phyloP scores from a whole-genome alignment of 2,888 invertebrate genomes.

The Venusia cambrica region DNA sequence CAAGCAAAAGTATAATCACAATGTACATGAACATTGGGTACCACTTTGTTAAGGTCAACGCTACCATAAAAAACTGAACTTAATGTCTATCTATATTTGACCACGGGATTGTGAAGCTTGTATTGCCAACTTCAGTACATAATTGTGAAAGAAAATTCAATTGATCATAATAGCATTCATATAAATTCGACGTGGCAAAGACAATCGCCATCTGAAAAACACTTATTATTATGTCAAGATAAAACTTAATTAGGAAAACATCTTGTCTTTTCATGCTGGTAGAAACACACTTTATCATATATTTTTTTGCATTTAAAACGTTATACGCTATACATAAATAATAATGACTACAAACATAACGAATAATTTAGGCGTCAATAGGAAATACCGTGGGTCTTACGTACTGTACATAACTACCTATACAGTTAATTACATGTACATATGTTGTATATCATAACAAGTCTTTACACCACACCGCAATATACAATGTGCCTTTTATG shows the following conservation, averaged over 20 bases:
- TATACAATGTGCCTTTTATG: slow-evolving; percentile 9
- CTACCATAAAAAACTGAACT: too few species aligned
- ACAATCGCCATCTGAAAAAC: too few species aligned
- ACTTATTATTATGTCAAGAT: too few species aligned
- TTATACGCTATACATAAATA: slow-evolving; percentile 47
- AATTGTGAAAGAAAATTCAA: too few species aligned
- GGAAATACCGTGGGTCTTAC: slow-evolving; percentile 28
- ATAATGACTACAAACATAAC: slow-evolving; percentile 34
- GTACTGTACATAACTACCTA: slow-evolving; percentile 12
- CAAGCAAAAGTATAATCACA: slow-evolving; percentile 7
- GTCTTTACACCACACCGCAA: slow-evolving; percentile 18
- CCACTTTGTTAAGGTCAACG: not conserved
- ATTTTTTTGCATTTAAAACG: slow-evolving; percentile 41
- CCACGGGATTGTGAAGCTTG: too few species aligned
- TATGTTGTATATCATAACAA: slow-evolving; percentile 19
- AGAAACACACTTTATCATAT: slow-evolving; percentile 12
- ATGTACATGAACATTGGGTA: not conserved
- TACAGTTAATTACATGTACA: slow-evolving; percentile 15
- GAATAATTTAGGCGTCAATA: slow-evolving; percentile 33
- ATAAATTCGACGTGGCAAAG: too few species aligned
- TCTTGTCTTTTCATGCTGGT: slow-evolving; percentile 18
- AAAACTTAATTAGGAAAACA: too few species aligned
- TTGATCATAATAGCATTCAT: too few species aligned
- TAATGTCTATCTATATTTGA: too few species aligned
- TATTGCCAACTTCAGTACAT: too few species aligned